These are phyloP conservation scores for Ormyrus pomaceus DNA, from an alignment of 2,888 invertebrate species.

Conservation along the genomic window DNA sequence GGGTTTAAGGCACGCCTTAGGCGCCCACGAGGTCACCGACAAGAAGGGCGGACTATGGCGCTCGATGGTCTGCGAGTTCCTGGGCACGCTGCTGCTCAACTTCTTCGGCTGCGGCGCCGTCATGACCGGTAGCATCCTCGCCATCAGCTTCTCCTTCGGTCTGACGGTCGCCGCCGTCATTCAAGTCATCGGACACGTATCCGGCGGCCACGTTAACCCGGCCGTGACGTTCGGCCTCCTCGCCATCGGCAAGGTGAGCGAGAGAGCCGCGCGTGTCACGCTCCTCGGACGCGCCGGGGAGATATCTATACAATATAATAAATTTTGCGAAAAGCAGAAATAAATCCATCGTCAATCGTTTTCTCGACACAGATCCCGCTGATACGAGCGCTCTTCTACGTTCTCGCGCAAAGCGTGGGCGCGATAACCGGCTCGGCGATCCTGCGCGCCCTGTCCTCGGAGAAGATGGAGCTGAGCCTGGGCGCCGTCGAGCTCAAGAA, in stretches of 20 bases:
- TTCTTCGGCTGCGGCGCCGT: conserved; percentile 92
- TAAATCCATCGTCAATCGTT: too few species aligned
- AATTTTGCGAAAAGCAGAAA: too few species aligned
- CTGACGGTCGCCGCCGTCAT: conserved; percentile 89
- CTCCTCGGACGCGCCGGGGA: too few species aligned
- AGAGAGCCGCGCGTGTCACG: too few species aligned
- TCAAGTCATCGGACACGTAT: conserved; percentile 90
- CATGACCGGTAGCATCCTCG: conserved; percentile 79
- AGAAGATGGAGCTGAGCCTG: conserved; percentile 78
- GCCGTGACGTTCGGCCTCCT: conserved; percentile 91
- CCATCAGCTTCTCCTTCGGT: conserved; percentile 91
- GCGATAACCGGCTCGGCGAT: conserved; percentile 88
- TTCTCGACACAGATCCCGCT: conserved; percentile 78
- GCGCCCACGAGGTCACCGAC: conserved; percentile 84
- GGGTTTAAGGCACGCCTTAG: conserved; percentile 81
- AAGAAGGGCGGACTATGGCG: conserved; percentile 85
- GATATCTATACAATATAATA: too few species aligned
- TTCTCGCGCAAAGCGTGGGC: conserved; percentile 89
- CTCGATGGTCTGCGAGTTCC: conserved; percentile 90
- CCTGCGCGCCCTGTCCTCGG: conserved; percentile 85
- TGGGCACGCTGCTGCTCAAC: conserved; percentile 91
- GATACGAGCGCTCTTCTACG: conserved; percentile 85
- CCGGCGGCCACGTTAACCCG: conserved; percentile 95
- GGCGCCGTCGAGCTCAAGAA: conserved; percentile 83
- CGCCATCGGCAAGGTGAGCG: conserved; percentile 82